Conservation (phyloP, 2,797 vertebrate genomes). For the Oryzias dopingdopingensis region DNA sequence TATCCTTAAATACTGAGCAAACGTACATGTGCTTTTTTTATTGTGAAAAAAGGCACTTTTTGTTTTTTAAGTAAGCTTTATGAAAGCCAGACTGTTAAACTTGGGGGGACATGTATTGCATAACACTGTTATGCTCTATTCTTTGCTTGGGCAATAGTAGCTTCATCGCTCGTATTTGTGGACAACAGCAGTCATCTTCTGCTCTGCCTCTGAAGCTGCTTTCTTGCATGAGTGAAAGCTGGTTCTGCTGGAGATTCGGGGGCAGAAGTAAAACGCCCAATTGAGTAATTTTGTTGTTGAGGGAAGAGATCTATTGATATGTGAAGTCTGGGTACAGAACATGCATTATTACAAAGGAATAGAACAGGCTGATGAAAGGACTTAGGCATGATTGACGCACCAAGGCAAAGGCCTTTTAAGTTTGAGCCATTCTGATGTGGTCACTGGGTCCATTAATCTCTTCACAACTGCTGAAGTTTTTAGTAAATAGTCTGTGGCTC, state of each 20-base stretch:
- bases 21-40: too few relatives aligned
- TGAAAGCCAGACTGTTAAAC: too few relatives aligned
- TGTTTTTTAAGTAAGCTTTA: too few relatives aligned
- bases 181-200: conserved; percentile 24
- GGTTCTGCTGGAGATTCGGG: conserved; percentile 30
- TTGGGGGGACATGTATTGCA: too few relatives aligned
- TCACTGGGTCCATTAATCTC: conserved; percentile 2
- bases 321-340: conserved; percentile 24
- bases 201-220: conserved; percentile 17
- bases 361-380: conserved; percentile 14
- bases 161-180: conserved; percentile 6
- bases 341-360: conserved; percentile 15
- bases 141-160: conserved; percentile 9
- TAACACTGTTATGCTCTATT: conserved; percentile 3
- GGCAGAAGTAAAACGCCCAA: conserved; percentile 25
- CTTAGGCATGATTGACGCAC: conserved; percentile 7
- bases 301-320: conserved; percentile 49
- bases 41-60: too few relatives aligned
- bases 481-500: background rate
- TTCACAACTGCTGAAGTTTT: background rate
- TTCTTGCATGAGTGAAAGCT: conserved; percentile 47
- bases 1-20: too few relatives aligned
- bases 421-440: background rate
- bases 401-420: background rate
- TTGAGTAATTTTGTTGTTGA: conserved; percentile 50